Percentiles rank a stretch among this genome's conserved stretches.
These are phyloP conservation scores for Naja naja DNA, from an alignment of 2,113 vertebrate species.

Conservation along the genomic window DNA sequence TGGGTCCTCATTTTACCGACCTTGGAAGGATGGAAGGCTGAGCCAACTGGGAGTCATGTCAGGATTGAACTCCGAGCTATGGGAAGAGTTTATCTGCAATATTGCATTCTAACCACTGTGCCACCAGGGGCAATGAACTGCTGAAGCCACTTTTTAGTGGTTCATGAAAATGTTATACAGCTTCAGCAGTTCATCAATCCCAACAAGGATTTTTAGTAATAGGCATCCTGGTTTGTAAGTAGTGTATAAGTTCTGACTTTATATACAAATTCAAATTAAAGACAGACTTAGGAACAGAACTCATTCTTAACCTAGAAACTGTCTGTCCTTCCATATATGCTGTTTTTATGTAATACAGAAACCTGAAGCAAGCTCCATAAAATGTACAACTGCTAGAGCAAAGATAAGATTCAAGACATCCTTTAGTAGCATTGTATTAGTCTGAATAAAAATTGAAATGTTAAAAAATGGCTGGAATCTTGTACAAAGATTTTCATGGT, in stretches of 20 bases:
- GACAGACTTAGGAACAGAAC: background rate
- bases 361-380: background rate
- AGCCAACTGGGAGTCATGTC: background rate
- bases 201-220: background rate
- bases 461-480: background rate
- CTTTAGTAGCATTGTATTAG: background rate
- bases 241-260: background rate
- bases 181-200: background rate
- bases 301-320: background rate
- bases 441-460: background rate
- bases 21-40: background rate
- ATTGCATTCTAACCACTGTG: background rate
- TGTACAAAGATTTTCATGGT: too few species aligned
- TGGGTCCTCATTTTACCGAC: too few species aligned
- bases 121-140: background rate
- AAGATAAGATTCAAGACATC: background rate
- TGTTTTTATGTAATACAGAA: background rate
- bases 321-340: background rate
- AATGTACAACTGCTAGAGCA: background rate
- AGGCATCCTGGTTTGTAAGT: background rate
- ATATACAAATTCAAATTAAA: background rate
- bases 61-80: background rate
- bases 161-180: background rate
- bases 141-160: background rate
- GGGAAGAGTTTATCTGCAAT: background rate